Conservation (phyloP, 2,888 invertebrate species). For the Hermodice carunculata region DNA sequence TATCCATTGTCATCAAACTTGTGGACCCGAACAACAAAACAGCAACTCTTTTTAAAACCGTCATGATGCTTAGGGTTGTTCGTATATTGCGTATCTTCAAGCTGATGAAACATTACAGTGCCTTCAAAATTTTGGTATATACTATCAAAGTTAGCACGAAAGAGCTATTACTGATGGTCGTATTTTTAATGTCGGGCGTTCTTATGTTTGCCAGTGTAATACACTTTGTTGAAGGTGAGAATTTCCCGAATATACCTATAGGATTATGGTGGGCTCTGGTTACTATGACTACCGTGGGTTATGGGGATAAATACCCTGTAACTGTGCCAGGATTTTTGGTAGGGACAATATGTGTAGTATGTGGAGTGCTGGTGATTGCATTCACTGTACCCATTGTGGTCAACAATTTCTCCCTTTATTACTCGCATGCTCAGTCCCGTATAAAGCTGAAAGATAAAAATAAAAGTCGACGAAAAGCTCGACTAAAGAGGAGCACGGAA, state of each 20-base stretch:
- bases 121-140: slow-evolving; percentile 66
- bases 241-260: slow-evolving; percentile 66
- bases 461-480: no score
- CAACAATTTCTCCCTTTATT: slow-evolving; percentile 67
- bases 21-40: slow-evolving; percentile 41
- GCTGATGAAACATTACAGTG: slow-evolving; percentile 69
- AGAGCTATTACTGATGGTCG: slow-evolving; percentile 65
- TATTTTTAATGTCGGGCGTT: slow-evolving; percentile 66
- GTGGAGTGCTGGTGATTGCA: slow-evolving; percentile 67
- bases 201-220: slow-evolving; percentile 67
- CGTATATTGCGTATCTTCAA: slow-evolving; percentile 66
- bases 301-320: slow-evolving; percentile 64
- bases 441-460: not conserved
- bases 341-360: slow-evolving; percentile 64
- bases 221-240: slow-evolving; percentile 62
- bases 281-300: slow-evolving; percentile 69
- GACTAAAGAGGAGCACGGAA: no score
- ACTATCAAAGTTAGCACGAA: slow-evolving; percentile 66
- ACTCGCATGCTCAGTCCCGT: slow-evolving; percentile 66
- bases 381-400: slow-evolving; percentile 69
- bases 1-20: slow-evolving; percentile 56
- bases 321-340: slow-evolving; percentile 55
- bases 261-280: slow-evolving; percentile 70
- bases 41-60: slow-evolving; percentile 16
- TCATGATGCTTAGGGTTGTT: slow-evolving; percentile 56